A percentile compares a stretch with the other conserved stretches of the same genome.
phyloP scores from a whole-genome alignment of 2,113 vertebrate genomes.

The Zosterops hypoxanthus region DNA sequence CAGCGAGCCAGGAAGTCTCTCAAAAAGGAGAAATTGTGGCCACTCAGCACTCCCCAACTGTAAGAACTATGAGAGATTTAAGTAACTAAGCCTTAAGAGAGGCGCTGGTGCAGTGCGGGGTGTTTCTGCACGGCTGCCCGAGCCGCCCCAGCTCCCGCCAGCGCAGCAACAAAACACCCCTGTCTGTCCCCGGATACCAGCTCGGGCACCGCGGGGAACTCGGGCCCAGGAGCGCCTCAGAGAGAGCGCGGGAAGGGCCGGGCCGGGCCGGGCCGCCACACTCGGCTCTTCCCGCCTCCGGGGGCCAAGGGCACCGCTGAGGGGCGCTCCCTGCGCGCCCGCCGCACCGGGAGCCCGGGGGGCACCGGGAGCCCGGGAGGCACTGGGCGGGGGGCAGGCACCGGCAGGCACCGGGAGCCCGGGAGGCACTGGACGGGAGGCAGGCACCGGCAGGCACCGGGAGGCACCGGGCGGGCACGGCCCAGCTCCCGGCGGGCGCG shows the following conservation, averaged over 20 bases:
- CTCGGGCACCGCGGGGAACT: rapidly evolving
- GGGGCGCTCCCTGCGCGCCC: not conserved
- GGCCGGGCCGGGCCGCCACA: too few relatives aligned
- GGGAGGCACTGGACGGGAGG: too few relatives aligned
- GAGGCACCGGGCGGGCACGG: not conserved
- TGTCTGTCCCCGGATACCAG: rapidly evolving
- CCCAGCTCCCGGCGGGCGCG: not conserved
- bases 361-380: not conserved
- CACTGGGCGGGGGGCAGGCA: not conserved
- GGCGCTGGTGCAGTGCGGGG: rapidly evolving
- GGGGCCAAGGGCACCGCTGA: not conserved
- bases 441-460: too few relatives aligned
- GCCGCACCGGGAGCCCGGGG: not conserved
- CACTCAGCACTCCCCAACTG: not conserved
- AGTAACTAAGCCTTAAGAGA: not conserved
- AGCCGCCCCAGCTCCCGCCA: rapidly evolving
- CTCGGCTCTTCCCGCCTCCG: not conserved
- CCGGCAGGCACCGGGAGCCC: too few relatives aligned
- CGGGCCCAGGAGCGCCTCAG: not conserved
- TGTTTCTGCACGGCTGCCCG: not conserved
- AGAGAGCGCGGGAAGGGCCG: not conserved
- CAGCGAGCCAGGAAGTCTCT: not conserved
- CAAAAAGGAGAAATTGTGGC: not conserved
- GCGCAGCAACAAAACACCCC: rapidly evolving
- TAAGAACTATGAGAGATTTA: not conserved